Evolutionary conservation across 2,888 invertebrate genomes (phyloP), one percentile per base, ranked within the genome.

Genomic region (Nemapogon koenigi): DNA sequence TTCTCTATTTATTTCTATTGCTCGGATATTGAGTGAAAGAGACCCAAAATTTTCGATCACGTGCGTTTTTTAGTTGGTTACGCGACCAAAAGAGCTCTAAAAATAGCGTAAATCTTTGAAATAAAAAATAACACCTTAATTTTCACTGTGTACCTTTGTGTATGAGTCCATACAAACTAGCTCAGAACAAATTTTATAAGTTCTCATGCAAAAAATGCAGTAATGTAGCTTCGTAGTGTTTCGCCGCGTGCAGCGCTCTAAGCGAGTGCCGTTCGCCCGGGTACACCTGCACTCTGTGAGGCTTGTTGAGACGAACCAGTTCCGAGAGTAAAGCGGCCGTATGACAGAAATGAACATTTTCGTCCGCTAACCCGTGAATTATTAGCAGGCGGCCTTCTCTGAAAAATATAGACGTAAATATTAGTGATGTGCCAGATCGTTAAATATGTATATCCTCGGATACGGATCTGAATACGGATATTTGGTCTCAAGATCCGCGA

Each of bases 291-390:
- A 78, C 69, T 18, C 94, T 87, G 62, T 98, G 97, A 1, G 98
- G 98, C 69, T 99, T 99, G 44, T 97, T 96, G n/a, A 90, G 89
- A 49, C 91, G 87, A 39, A 97, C 88, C 43, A 99, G 83, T 40
- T 91, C 90, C 46, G 92, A 90, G 16, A 99, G 88, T 43, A 99
- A 79, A 49, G 91, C 89, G 52, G 92, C 93, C 10, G 97, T 96
- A 70, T 99, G 99, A 50, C 90, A 89, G 69, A 99, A 98, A 67
- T 99, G 99, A 1, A 99, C 99, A 63, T 99, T 99, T 70, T 99
- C 99, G 64, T 99, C 99, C 40, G 96, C 95, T 44, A 98, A 76
- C 2, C 99, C 99, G 66, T 99, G 99, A 49, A 98, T 93, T 26
- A 99, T 92, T 13, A 99, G 79, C 46, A 99, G 72, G 22, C 97